Evolutionary conservation across 2,797 vertebrate species (phyloP).

Genomic region (Scolopax rusticola): DNA sequence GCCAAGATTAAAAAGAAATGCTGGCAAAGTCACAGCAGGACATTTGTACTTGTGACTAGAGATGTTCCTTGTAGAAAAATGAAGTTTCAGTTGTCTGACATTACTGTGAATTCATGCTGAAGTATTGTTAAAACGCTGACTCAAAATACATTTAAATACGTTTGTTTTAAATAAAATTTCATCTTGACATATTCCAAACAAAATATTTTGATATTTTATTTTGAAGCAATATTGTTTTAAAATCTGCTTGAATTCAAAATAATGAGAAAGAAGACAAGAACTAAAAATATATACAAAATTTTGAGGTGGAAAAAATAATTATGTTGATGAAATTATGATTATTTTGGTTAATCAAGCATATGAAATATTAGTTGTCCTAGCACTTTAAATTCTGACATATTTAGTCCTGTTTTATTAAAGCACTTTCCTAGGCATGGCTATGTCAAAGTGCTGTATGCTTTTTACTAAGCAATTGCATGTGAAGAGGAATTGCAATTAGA

Average conservation of each 20-base stretch:
- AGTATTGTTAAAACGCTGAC: background rate
- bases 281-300: background rate
- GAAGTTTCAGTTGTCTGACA: background rate
- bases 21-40: background rate
- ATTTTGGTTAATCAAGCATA: background rate
- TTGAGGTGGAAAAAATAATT: background rate
- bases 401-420: background rate
- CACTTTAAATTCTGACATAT: background rate
- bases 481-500: background rate
- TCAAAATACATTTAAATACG: background rate
- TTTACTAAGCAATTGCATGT: background rate
- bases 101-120: background rate
- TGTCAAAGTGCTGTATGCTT: background rate
- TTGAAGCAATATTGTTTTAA: background rate
- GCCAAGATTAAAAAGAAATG: background rate
- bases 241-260: background rate
- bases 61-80: background rate
- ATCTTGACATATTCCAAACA: background rate
- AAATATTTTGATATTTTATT: background rate
- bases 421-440: background rate
- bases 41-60: background rate
- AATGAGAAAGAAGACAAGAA: background rate
- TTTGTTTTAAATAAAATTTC: background rate
- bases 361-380: background rate
- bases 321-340: background rate